Conservation (phyloP, 2,113 vertebrate genomes). For the Melanerpes formicivorus region DNA sequence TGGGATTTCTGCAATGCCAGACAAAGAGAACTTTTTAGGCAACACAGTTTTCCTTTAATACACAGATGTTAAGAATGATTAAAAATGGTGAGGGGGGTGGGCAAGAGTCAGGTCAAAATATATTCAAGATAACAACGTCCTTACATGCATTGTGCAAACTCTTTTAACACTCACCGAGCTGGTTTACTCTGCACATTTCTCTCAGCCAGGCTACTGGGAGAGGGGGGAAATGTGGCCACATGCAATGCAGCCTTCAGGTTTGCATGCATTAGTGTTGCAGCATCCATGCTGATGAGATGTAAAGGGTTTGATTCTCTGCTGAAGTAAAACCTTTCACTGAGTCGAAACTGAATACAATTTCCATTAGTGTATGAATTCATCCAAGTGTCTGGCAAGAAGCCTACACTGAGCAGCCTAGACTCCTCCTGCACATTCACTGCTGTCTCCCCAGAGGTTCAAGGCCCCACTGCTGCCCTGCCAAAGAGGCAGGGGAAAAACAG, state of each 20-base stretch:
- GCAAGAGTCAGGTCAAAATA: background rate
- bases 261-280: background rate
- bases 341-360: background rate
- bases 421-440: background rate
- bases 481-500: fast-evolving
- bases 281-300: background rate
- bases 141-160: background rate
- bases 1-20: background rate
- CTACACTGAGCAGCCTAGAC: background rate
- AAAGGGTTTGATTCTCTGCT: background rate
- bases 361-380: background rate
- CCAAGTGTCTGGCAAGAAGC: background rate
- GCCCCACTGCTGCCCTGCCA: background rate
- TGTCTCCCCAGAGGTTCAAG: background rate
- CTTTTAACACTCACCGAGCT: background rate
- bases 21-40: constrained; percentile 7
- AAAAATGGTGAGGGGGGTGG: background rate
- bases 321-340: background rate
- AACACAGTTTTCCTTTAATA: background rate
- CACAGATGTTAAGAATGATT: background rate
- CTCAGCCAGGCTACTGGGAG: background rate
- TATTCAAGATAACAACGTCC: background rate
- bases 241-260: background rate
- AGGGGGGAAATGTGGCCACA: background rate
- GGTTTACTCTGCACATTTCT: background rate